Evolutionary conservation across 1,140 invertebrate genomes (phyloP), one percentile per base, ranked within the genome.

Genomic region (Neelides sp.): DNA sequence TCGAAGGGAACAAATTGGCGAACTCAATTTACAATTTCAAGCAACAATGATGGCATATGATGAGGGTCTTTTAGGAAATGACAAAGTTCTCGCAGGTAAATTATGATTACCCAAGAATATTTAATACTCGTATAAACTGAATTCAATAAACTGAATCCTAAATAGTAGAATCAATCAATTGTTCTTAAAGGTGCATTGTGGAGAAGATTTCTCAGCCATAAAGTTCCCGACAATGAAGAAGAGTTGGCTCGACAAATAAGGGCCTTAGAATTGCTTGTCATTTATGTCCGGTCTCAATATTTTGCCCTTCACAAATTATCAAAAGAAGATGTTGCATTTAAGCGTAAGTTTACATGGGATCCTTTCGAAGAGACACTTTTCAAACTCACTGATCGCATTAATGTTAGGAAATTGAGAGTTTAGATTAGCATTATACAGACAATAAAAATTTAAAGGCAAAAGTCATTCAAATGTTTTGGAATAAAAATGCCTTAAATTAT

Each of bases 1-100:
- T 12, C 49, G 64, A 40, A 54, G 53, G 23, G 48, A 63, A 36
- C 62, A 65, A 46, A 51, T 69, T 34, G 13, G 54, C 37, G 55
- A 75, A 45, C 63, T 88, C 4, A 78, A 75, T 8, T 72, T 83
- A 54, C 80, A 89, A 63, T 84, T 90, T 65, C 80, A 85, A 67
- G 83, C 83, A n/a, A 76, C 82, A 35, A 62, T 91, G 20, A 75
- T 90, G 54, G 74, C 74, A n/a, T 90, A 90, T 63, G 86, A 92
- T 66, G 86, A 91, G 73, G 86, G 85, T 19, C 62, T 90, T 13
- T 68, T 77, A 58, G 73, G 73, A 36, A 76, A 81, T 63, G 85
- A 88, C 64, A 73, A 67, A 50, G 68, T 79, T 7, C 67, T 93
- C 49, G 86, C 87, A 19, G 76, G 74, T 55, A 52, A 40, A 3